Evolutionary conservation across 2,113 vertebrate genomes (phyloP).

Genomic region (Phyllopteryx taeniolatus): DNA sequence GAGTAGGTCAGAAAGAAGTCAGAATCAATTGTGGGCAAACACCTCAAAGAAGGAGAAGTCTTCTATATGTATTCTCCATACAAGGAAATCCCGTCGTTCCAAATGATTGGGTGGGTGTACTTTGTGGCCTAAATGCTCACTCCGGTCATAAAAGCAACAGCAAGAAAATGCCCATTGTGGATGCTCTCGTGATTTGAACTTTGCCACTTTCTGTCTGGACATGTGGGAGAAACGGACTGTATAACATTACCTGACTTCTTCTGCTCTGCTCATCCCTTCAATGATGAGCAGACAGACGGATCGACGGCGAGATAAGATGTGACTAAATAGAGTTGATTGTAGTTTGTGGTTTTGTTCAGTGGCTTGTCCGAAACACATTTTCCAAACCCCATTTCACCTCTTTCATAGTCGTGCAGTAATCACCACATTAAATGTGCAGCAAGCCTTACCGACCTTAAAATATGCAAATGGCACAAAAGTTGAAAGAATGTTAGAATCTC

Average conservation of each 20-base stretch:
- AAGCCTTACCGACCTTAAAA: conserved; percentile 45
- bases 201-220: neutral
- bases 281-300: neutral
- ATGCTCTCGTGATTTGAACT: neutral
- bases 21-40: conserved; percentile 56
- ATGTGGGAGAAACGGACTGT: neutral
- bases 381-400: conserved; percentile 4
- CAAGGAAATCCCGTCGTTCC: conserved; percentile 37
- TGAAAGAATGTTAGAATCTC: conserved; percentile 69
- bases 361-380: conserved; percentile 13
- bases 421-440: conserved; percentile 45
- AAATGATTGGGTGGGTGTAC: conserved; percentile 39
- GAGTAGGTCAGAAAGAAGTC: conserved; percentile 56
- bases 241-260: neutral
- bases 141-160: neutral
- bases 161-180: neutral
- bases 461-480: conserved; percentile 63
- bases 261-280: neutral
- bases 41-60: conserved; percentile 67
- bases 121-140: conserved; percentile 15
- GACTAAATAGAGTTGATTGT: neutral
- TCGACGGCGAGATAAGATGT: neutral
- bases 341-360: conserved; percentile 9
- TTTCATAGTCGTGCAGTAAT: conserved; percentile 29
- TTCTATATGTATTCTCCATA: conserved; percentile 58